Conservation (phyloP, 2,113 vertebrate genomes). For the Rhodinocichla rosea region DNA sequence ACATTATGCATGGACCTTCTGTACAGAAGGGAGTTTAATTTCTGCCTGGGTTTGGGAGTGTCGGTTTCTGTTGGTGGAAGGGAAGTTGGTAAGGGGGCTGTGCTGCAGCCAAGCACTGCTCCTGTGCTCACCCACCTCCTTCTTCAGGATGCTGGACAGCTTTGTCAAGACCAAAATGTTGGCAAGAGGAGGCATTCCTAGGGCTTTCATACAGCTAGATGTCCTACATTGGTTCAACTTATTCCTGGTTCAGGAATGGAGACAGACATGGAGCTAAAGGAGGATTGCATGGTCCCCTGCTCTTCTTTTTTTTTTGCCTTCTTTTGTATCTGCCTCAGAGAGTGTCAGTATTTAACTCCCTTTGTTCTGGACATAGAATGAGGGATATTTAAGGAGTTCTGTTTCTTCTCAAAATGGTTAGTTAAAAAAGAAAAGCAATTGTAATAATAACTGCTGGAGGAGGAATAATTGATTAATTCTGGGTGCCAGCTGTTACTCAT, state of each 20-base stretch:
- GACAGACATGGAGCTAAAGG: not conserved
- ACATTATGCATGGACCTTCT: not conserved
- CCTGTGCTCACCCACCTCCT: not conserved
- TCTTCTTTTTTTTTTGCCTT: not conserved
- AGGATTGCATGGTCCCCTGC: too few relatives aligned
- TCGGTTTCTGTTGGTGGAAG: not conserved
- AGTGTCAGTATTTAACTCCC: not conserved
- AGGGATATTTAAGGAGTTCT: not conserved
- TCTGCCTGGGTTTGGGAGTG: not conserved
- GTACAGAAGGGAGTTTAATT: not conserved
- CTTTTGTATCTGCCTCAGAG: not conserved
- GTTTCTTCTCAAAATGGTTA: not conserved
- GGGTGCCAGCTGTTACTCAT: not conserved
- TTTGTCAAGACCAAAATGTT: not conserved
- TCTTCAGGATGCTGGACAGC: not conserved
- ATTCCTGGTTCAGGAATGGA: not conserved
- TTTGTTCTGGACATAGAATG: not conserved
- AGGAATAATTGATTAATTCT: not conserved
- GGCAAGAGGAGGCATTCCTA: not conserved
- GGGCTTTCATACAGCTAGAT: not conserved
- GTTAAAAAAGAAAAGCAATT: not conserved
- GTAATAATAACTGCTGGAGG: not conserved
- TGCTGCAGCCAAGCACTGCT: not conserved
- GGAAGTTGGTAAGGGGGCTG: not conserved
- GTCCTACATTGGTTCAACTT: not conserved